Evolutionary conservation across 2,797 vertebrate genomes (phyloP).

Genomic region (Chlorospingus semifuscus): DNA sequence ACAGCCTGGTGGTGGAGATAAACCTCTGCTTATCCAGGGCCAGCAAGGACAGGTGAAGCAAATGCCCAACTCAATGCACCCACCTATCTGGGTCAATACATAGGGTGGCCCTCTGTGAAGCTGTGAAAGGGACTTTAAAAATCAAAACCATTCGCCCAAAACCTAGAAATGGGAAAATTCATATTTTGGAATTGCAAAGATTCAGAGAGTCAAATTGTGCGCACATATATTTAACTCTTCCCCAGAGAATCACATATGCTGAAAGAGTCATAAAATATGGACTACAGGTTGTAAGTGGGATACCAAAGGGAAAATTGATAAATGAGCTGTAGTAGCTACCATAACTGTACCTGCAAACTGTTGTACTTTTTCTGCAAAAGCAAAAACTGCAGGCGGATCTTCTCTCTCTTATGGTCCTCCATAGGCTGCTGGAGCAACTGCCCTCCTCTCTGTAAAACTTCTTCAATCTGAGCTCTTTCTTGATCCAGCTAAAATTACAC

Average conservation of each 20-base stretch:
- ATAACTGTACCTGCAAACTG: slow-evolving; percentile 75
- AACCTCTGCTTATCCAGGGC: neutral
- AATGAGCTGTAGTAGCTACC: neutral
- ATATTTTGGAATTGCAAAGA: neutral
- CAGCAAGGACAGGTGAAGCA: neutral
- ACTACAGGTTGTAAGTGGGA: neutral
- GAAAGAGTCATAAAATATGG: neutral
- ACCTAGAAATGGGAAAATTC: neutral
- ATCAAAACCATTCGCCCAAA: neutral
- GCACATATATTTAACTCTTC: neutral
- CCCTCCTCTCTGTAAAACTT: slow-evolving; percentile 87
- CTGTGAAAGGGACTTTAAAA: neutral
- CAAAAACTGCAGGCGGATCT: slow-evolving; percentile 82
- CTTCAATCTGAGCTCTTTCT: slow-evolving; percentile 86
- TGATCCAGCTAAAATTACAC: slow-evolving; percentile 83
- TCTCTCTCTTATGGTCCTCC: slow-evolving; percentile 84
- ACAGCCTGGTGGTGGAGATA: neutral
- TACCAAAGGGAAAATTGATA: neutral
- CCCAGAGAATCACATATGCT: rapidly evolving
- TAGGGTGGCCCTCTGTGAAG: neutral
- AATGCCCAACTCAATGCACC: neutral
- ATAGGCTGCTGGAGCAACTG: slow-evolving; percentile 81
- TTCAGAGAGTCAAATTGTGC: neutral
- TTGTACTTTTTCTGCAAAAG: slow-evolving; percentile 87
- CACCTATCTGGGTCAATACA: neutral